Evolutionary conservation across 2,797 vertebrate species (phyloP), one percentile per base, ranked within the genome.

Genomic region (Periparus ater): DNA sequence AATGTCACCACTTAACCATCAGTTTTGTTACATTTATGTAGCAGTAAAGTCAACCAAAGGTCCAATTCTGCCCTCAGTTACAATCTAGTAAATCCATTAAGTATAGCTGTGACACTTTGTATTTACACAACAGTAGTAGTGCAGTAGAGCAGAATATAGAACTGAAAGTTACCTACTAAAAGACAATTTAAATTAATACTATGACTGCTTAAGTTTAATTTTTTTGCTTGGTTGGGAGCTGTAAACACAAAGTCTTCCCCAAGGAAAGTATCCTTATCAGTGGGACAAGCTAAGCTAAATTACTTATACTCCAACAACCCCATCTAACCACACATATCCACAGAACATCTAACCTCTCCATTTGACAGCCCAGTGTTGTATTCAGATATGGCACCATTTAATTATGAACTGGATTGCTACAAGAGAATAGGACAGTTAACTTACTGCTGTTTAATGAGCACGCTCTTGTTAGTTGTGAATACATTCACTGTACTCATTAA

Each of bases 371-470:
- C 71, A 79, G 84, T 8, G 30, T 27, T 73, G 78, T 74, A 92
- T 71, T 95, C 68, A 38, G 85, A 94, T 80, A 90, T 32, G 57
- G 92, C 93, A 92, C 93, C 65, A 44, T 95, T 95, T 97, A 98
- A 98, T 97, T 97, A 97, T 40, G 21, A 91, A 93, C 72, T 94
- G 83, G 80, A 89, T 87, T 85, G 84, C 81, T 44, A 19, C 71
- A 72, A 95, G 82, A 95, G 92, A 97, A 97, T 95, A 91, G 96
- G 88, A 93, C 78, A 92, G 94, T 95, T 97, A 95, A 76, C 94
- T 94, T 71, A 84, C 77, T 95, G 96, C 92, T 84, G 85, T 79
- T 87, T 97, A 97, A 97, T 93, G 86, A 97, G 94, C 63, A 29
- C 0, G 4, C 27, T 29, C 58, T 96, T 91, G 93, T 91, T 95